Evolutionary conservation across 2,113 vertebrate genomes (phyloP).

Genomic region (Ibidorhyncha struthersii): DNA sequence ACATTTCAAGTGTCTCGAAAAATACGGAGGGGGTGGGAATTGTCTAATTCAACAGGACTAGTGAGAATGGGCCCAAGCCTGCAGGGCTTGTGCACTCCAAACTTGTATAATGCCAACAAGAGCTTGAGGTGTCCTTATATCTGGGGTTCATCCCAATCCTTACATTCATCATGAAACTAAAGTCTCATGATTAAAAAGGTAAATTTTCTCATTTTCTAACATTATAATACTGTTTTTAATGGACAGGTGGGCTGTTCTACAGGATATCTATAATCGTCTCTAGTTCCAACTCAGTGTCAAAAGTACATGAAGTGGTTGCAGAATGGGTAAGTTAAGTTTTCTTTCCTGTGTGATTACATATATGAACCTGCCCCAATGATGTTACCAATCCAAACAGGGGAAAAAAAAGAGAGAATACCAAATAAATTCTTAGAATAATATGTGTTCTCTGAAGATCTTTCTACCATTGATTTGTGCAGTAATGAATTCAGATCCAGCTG

Average conservation of each 20-base stretch:
- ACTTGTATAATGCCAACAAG: not conserved
- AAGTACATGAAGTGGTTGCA: slow-evolving; percentile 75
- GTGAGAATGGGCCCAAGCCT: not conserved
- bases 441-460: not conserved
- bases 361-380: not conserved
- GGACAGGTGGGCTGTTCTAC: slow-evolving; percentile 87
- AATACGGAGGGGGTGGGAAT: not conserved
- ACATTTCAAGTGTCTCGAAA: not conserved
- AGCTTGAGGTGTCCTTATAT: not conserved
- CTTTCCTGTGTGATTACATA: not conserved
- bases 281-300: slow-evolving; percentile 43
- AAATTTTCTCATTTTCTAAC: slow-evolving; percentile 10
- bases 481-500: not conserved
- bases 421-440: not conserved
- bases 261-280: slow-evolving; percentile 79
- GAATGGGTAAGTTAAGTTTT: slow-evolving; percentile 83
- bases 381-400: not conserved
- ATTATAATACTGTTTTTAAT: slow-evolving; percentile 46
- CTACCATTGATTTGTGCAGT: not conserved
- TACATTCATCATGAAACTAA: not conserved
- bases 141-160: not conserved
- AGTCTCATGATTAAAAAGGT: not conserved
- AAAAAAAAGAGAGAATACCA: not conserved
- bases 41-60: not conserved
- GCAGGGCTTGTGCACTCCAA: not conserved